Base-by-base conservation (phyloP, 2,888 invertebrate genomes). In the Mesoligia furuncula region DNA sequence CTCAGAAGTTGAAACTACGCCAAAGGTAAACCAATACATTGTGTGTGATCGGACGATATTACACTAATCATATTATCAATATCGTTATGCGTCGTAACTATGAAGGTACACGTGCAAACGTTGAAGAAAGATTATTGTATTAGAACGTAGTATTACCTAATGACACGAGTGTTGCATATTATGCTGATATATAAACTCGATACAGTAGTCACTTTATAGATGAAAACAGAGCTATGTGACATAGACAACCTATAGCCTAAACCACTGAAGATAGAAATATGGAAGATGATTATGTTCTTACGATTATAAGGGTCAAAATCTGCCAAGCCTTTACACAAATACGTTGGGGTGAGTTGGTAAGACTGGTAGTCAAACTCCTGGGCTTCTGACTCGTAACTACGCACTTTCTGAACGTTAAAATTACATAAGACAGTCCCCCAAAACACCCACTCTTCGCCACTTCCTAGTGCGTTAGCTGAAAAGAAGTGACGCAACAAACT, bases 1-100 rank as follows among this genome's bases (percentile, higher is more conserved):
- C 42, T 57, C 15, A 17, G 42, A 64, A 62, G 9, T 81, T 70
- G 76, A 76, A 48, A 8, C 39, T 0, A 51, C 39, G 67, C 76
- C 77, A 76, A 81, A 54, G 24, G 39, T 66, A 71, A 31, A 13
- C 39, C 20, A 57, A 62, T 57, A 62, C 7, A 65, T 13, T 65
- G 7, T 20, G 24, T 65, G 7, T 20, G 24, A 24, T 68, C 59
- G 36, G 15, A 8, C 31, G 36, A 70, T 57, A 39, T 5, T 2
- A n/a, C n/a, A 27, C 17, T 27, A 54, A 73, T 61, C 13, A 57
- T 77, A 48, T 61, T 73, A 73, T 81, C 83, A 73, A 71, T 73
- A 70, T 62, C 6, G 36, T 45, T 27, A 59, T 83, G 79, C 83
- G 83, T 77, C 61, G 78, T 62, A 69, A 36, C 11, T n/a, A 39